Evolutionary conservation across 1,140 invertebrate genomes (phyloP).

Genomic region (Drosophila kurseongensis): DNA sequence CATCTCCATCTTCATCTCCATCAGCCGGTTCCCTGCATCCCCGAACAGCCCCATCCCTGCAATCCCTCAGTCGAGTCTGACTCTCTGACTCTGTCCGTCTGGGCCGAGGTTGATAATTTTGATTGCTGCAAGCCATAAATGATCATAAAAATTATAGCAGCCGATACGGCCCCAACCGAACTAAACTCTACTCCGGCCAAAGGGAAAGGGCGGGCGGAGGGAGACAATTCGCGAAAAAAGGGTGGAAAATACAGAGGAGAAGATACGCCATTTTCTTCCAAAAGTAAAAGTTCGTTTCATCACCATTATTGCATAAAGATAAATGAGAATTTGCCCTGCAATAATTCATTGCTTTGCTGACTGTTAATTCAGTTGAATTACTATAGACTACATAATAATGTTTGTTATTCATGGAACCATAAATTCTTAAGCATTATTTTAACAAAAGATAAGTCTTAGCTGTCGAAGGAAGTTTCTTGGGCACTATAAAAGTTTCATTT

Average conservation of each 20-base stretch:
- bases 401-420: background rate
- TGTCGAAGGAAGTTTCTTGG: too few relatives aligned
- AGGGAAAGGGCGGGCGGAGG: background rate
- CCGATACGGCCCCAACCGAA: constrained; percentile 54
- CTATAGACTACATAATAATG: background rate
- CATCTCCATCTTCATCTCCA: background rate
- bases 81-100: constrained; percentile 26
- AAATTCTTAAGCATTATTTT: background rate
- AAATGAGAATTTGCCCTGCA: background rate
- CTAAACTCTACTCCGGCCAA: constrained; percentile 15
- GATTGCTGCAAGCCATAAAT: constrained; percentile 81
- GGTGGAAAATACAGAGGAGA: constrained; percentile 22
- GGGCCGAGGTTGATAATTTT: constrained; percentile 71
- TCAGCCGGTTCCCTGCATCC: background rate
- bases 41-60: constrained; percentile 22
- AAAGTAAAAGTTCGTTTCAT: constrained; percentile 69
- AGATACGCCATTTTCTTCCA: constrained; percentile 47
- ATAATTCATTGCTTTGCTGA: background rate
- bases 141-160: constrained; percentile 83
- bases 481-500: too few relatives aligned
- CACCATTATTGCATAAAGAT: constrained; percentile 32
- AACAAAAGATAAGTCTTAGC: background rate
- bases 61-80: constrained; percentile 35
- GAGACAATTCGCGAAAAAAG: constrained; percentile 21
- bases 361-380: background rate